phyloP scores from a whole-genome alignment of 2,888 invertebrate genomes.

The Drosophila antonietae region DNA sequence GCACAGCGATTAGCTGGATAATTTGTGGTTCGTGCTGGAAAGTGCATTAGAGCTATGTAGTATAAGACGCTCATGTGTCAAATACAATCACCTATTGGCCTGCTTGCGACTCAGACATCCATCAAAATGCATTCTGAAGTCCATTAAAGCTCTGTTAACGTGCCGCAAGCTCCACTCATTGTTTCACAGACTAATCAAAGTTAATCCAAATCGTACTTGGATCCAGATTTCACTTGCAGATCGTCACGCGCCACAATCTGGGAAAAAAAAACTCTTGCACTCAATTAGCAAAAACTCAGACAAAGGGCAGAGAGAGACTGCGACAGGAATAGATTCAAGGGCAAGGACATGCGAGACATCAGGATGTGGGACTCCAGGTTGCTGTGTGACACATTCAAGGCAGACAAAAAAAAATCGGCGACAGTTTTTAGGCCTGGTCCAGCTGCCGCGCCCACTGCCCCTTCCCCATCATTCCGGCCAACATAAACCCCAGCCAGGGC shows the following conservation, averaged over 20 bases:
- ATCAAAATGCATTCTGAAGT: not conserved
- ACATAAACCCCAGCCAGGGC: not conserved
- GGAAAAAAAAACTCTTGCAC: slow-evolving; percentile 57
- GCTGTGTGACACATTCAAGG: slow-evolving; percentile 41
- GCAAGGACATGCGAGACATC: slow-evolving; percentile 23
- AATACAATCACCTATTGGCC: too few relatives aligned
- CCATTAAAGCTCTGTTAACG: not conserved
- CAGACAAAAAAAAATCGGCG: slow-evolving; percentile 16
- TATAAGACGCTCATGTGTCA: too few relatives aligned
- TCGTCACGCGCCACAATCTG: slow-evolving; percentile 7
- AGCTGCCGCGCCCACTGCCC: not conserved
- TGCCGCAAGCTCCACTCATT: not conserved
- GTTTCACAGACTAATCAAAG: not conserved
- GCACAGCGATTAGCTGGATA: too few relatives aligned
- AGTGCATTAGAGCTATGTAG: too few relatives aligned
- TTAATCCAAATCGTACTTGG: not conserved
- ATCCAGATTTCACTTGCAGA: not conserved
- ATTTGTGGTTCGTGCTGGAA: too few relatives aligned
- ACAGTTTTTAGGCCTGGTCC: slow-evolving; percentile 56
- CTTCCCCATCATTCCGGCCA: not conserved
- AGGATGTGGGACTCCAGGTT: slow-evolving; percentile 18
- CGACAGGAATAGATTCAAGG: slow-evolving; percentile 1
- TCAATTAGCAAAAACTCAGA: slow-evolving; percentile 59
- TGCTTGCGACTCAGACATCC: not conserved
- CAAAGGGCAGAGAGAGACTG: not conserved